Evolutionary conservation across 2,113 vertebrate genomes (phyloP).

Genomic region (Aleadryas rufinucha): DNA sequence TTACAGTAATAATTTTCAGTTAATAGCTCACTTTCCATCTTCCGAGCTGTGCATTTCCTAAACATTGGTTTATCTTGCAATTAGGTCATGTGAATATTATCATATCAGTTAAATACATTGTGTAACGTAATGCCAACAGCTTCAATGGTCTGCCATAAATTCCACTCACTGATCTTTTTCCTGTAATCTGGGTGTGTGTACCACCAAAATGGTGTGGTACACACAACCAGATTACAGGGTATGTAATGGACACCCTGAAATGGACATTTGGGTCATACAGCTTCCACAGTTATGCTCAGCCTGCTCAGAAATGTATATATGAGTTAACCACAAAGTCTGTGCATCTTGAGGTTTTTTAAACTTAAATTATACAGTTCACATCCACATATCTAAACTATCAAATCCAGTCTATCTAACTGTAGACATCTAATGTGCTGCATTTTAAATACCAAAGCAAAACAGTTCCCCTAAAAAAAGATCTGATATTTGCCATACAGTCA

Average conservation of each 20-base stretch:
- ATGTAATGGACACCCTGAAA: too few species aligned
- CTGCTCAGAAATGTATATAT: neutral
- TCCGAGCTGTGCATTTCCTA: neutral
- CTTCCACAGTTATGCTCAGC: neutral
- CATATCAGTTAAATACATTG: neutral
- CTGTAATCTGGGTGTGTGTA: neutral
- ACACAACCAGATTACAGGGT: too few species aligned
- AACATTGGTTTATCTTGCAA: neutral
- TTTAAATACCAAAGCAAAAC: slow-evolving; percentile 50
- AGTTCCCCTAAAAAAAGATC: slow-evolving; percentile 61
- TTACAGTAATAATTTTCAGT: neutral
- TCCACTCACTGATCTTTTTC: neutral
- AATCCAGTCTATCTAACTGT: slow-evolving; percentile 13
- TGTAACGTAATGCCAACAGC: neutral
- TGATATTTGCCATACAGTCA: slow-evolving; percentile 48
- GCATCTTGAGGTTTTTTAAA: neutral
- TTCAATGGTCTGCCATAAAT: neutral
- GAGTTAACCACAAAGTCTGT: neutral
- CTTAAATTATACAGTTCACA: neutral
- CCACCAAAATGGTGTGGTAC: neutral
- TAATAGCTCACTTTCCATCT: neutral
- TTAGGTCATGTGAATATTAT: neutral
- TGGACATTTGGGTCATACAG: neutral
- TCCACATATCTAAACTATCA: neutral
- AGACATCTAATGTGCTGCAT: slow-evolving; percentile 36